Evolutionary conservation across 2,113 vertebrate species (phyloP), one percentile per base, ranked within the genome.

Genomic region (Trichechus manatus): DNA sequence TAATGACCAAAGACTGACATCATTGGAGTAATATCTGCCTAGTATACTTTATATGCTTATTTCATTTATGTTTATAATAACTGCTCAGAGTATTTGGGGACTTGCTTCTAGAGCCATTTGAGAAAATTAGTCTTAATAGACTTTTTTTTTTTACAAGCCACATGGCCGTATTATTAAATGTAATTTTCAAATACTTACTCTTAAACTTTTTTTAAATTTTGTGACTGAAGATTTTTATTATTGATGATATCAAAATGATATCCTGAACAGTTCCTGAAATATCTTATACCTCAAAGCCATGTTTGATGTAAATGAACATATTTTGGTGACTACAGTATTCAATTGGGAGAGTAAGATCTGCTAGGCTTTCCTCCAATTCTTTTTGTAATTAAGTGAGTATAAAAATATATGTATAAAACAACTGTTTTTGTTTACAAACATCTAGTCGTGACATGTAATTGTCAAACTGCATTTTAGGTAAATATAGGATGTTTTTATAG

Each of bases 391-490:
- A 85, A 82, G 3, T 70, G 13, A 42, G 19, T 8, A 3, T 77
- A 44, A 61, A 70, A 79, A 87, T 47, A 87, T 53, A 47, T 61
- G 75, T 4, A 87, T 81, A 70, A 93, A 87, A 91, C 47, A 59
- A 59, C 2, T 78, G 5, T 59, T 70, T 50, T 93, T 92, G n/a
- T 64, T 94, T 86, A 42, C 74, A 94, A 97, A 75, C 19, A 94
- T 66, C 23, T 66, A 29, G 27, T 42, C 17, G n/a, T 94, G 36
- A 53, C 10, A 94, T 33, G 10, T 68, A 75, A 66, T 77, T 75
- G n/a, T 91, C 33, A 93, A 87, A 89, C 50, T 95, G 44, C 59
- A 3, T 87, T 83, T 96, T 85, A 96, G 89, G 33, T 72, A 94
- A 86, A 86, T 42, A 59, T 3, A 87, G 11, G 17, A 31, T 94